These are phyloP conservation scores for Pollicipes pollicipes DNA, from an alignment of 1,140 invertebrate species.

Conservation along the genomic window DNA sequence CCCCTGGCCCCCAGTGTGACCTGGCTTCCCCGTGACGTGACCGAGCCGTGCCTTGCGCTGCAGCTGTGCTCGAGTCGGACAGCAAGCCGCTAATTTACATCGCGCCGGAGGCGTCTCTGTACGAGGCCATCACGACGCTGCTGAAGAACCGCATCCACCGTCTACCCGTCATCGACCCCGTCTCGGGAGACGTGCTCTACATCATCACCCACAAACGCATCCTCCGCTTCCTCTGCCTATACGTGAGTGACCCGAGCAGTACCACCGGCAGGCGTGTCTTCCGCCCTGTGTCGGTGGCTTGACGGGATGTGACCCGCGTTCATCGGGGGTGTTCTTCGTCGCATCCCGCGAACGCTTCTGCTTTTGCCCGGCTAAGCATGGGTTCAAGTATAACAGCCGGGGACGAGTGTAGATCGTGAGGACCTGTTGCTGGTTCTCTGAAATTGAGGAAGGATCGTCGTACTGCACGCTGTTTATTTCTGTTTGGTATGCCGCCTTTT, in stretches of 20 bases:
- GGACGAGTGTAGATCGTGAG: no score
- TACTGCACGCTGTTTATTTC: no score
- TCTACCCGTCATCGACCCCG: conserved; percentile 84
- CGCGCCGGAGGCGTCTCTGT: conserved; percentile 69
- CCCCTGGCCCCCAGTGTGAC: neutral
- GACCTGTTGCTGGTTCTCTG: no score
- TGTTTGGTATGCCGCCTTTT: no score
- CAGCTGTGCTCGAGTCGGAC: conserved; percentile 62
- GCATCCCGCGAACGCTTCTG: no score
- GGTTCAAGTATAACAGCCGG: no score
- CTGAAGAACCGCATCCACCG: conserved; percentile 90
- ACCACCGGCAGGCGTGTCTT: neutral
- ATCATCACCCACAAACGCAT: conserved; percentile 98
- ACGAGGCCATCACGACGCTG: conserved; percentile 78
- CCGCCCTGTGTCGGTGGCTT: neutral
- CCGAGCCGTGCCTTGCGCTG: no score
- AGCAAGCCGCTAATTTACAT: conserved; percentile 68
- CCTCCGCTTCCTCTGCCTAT: conserved; percentile 92
- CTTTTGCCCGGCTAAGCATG: no score
- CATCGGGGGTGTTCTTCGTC: no score
- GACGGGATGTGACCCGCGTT: neutral
- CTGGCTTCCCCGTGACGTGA: neutral
- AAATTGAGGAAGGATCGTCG: no score
- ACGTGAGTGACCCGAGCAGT: conserved; percentile 80
- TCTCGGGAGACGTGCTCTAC: conserved; percentile 91